Conservation (phyloP, 2,113 vertebrate genomes). For the Corydoras maculifer region DNA sequence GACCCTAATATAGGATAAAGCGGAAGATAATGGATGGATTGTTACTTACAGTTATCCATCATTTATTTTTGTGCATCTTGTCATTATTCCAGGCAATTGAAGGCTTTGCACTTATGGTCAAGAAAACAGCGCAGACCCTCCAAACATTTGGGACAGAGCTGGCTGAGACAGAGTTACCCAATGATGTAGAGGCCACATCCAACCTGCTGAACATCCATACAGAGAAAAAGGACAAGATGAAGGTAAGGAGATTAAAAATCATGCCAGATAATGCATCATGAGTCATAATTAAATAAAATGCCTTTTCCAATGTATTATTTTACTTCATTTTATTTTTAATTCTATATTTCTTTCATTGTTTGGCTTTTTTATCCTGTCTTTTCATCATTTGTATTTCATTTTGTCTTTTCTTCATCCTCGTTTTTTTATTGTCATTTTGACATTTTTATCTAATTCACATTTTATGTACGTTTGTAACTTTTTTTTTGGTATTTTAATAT, state of each 20-base stretch:
- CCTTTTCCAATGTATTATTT: neutral
- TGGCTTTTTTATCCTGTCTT: neutral
- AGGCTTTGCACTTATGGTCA: slow-evolving; percentile 89
- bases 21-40: too few relatives aligned
- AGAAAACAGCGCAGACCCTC: slow-evolving; percentile 87
- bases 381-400: too few relatives aligned
- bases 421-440: neutral
- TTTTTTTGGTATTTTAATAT: neutral
- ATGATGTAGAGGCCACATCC: slow-evolving; percentile 80
- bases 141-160: slow-evolving; percentile 89
- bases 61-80: neutral
- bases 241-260: slow-evolving; percentile 61
- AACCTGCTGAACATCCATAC: slow-evolving; percentile 76
- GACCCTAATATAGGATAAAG: too few relatives aligned
- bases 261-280: too few relatives aligned
- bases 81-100: slow-evolving; percentile 82
- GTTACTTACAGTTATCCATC: too few relatives aligned
- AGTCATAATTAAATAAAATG: neutral
- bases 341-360: neutral
- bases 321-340: neutral
- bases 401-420: neutral
- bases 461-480: neutral
- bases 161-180: slow-evolving; percentile 91
- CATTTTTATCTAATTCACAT: neutral
- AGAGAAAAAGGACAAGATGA: slow-evolving; percentile 80